phyloP scores from a whole-genome alignment of 1,140 invertebrate genomes.

The Sminthurides bifidus region DNA sequence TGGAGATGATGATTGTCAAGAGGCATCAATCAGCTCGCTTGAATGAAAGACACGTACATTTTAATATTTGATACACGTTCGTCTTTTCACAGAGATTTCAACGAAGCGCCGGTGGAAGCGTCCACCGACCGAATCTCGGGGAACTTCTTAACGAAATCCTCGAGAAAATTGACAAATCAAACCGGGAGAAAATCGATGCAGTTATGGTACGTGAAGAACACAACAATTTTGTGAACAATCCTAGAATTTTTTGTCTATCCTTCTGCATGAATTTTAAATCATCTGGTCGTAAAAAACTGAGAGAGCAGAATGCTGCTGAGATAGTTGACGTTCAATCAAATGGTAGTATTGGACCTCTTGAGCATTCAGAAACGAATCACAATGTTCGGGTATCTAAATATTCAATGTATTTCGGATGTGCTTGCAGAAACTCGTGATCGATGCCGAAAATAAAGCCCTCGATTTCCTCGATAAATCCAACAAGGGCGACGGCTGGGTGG shows the following conservation, averaged over 20 bases:
- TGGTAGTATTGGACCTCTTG: constrained; percentile 3
- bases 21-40: too few relatives aligned
- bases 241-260: too few relatives aligned
- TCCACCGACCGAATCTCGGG: constrained; percentile 59
- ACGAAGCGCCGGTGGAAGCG: constrained; percentile 33
- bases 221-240: too few relatives aligned
- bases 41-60: too few relatives aligned
- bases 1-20: neutral
- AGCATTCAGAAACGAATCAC: constrained; percentile 13
- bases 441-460: too few relatives aligned
- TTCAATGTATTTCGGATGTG: too few relatives aligned
- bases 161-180: constrained; percentile 59
- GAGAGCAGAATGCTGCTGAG: constrained; percentile 42
- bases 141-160: constrained; percentile 59
- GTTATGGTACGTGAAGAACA: constrained; percentile 46
- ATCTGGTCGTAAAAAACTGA: constrained; percentile 40
- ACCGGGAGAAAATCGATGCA: constrained; percentile 69
- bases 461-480: too few relatives aligned
- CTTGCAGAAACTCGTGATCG: too few relatives aligned
- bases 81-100: constrained; percentile 32
- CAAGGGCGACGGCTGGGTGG: too few relatives aligned
- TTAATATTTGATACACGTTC: neutral
- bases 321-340: constrained; percentile 11
- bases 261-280: too few relatives aligned
- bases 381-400: too few relatives aligned